A percentile compares a stretch with the other conserved stretches of the same genome.
Conservation (phyloP, 2,113 vertebrate genomes). For the Polypterus bichir region DNA sequence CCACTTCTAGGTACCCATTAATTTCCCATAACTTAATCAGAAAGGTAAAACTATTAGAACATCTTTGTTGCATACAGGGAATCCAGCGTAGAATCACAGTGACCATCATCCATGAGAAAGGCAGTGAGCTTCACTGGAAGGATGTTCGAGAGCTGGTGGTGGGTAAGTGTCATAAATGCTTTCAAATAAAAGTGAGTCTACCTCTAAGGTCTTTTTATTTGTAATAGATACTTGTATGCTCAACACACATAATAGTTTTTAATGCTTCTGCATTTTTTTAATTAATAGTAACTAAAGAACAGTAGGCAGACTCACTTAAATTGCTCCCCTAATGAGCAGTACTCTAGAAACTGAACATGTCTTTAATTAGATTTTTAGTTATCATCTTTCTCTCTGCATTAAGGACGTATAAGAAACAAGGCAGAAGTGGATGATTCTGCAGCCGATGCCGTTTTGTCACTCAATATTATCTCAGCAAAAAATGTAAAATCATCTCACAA, state of each 20-base stretch:
- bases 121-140: constrained; percentile 92
- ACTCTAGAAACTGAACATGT: too few species aligned
- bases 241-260: too few species aligned
- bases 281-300: too few species aligned
- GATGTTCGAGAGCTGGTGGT: constrained; percentile 92
- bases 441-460: constrained; percentile 78
- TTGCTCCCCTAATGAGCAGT: too few species aligned
- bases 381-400: not conserved
- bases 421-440: constrained; percentile 80
- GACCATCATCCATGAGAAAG: constrained; percentile 93
- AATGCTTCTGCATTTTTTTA: too few species aligned
- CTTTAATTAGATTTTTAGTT: too few species aligned
- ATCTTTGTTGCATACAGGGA: constrained; percentile 49
- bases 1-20: too few species aligned
- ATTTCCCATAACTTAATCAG: too few species aligned
- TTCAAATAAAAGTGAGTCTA: not conserved
- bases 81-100: constrained; percentile 91
- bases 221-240: too few species aligned
- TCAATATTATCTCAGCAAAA: constrained; percentile 96
- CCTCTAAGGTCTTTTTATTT: not conserved
- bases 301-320: too few species aligned
- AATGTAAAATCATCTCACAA: constrained; percentile 88
- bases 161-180: constrained; percentile 53
- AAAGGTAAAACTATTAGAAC: too few species aligned
- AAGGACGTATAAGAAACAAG: constrained; percentile 85